Conservation (phyloP, 1,140 invertebrate species). For the Cydia splendana region DNA sequence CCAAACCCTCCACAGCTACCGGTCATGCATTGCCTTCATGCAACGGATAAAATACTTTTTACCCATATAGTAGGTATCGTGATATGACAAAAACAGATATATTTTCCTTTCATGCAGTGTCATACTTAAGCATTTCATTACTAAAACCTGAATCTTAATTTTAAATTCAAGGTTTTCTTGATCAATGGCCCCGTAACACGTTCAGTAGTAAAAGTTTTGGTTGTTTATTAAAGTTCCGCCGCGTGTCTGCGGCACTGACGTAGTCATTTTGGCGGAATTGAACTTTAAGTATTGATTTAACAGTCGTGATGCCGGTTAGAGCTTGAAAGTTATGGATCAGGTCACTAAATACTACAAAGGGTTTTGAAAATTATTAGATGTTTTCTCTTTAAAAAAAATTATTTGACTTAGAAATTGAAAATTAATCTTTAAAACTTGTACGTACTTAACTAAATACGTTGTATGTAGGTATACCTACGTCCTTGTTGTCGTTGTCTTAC, state of each 20-base stretch:
- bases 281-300: conserved; percentile 32
- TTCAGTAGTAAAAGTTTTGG: conserved; percentile 19
- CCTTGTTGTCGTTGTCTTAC: no score
- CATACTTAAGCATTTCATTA: not conserved
- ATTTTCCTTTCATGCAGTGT: not conserved
- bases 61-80: no score
- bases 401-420: no score
- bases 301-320: conserved; percentile 17
- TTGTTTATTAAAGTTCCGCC: conserved; percentile 1
- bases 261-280: conserved; percentile 29
- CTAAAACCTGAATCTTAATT: conserved; percentile 5
- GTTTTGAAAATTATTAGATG: not conserved
- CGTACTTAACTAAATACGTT: not conserved
- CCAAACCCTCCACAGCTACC: no score
- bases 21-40: no score
- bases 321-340: not conserved
- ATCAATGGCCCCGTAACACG: conserved; percentile 6
- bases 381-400: not conserved
- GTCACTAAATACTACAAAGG: not conserved
- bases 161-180: not conserved
- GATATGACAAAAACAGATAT: not conserved
- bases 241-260: conserved; percentile 7
- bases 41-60: no score
- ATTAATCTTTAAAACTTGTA: no score
- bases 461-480: no score